phyloP scores from a whole-genome alignment of 2,888 invertebrate genomes.

The Eledona agricola region DNA sequence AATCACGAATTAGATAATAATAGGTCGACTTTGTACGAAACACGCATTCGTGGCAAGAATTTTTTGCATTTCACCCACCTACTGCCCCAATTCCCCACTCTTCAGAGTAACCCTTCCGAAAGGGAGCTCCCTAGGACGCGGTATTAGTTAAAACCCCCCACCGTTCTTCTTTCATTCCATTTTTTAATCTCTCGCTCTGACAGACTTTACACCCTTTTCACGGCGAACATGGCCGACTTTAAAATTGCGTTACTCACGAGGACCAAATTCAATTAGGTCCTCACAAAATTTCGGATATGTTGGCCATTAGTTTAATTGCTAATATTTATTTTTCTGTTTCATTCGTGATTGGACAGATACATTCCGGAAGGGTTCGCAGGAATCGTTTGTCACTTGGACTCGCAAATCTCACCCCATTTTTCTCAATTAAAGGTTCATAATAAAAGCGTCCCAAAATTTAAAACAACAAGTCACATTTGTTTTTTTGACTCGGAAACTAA shows the following conservation, averaged over 20 bases:
- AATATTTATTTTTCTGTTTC: conserved; percentile 43
- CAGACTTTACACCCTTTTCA: conserved; percentile 32
- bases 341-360: conserved; percentile 21
- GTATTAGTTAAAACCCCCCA: conserved; percentile 42
- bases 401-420: conserved; percentile 31
- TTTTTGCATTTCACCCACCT: conserved; percentile 42
- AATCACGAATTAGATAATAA: conserved; percentile 29
- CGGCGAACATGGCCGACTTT: conserved; percentile 38
- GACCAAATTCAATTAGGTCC: conserved; percentile 39
- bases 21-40: conserved; percentile 17
- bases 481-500: too few relatives aligned
- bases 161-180: conserved; percentile 48
- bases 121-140: conserved; percentile 45
- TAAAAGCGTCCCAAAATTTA: too few relatives aligned
- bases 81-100: conserved; percentile 52
- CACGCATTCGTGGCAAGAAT: conserved; percentile 10
- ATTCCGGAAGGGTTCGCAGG: conserved; percentile 23
- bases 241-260: conserved; percentile 37
- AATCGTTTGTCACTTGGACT: conserved; percentile 34
- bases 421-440: conserved; percentile 34
- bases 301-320: conserved; percentile 39
- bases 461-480: too few relatives aligned
- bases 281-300: conserved; percentile 36
- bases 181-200: conserved; percentile 30
- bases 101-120: conserved; percentile 43